Base-by-base conservation (phyloP, 2,113 vertebrate species). In the Cyphomyrus discorhynchus region DNA sequence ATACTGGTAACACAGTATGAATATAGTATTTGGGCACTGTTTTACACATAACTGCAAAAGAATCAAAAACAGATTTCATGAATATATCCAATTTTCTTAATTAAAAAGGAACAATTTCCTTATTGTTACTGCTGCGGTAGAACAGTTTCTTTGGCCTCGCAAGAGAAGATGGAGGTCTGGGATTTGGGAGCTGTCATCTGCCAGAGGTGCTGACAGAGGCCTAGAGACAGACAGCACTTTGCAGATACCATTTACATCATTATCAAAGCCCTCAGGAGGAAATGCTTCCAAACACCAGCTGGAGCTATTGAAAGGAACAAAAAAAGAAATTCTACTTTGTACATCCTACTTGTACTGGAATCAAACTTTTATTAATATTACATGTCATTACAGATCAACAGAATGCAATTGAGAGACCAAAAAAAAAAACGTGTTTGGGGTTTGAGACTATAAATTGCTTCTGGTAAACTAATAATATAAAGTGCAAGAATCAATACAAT, bases 261-360 rank as follows among this genome's bases (percentile, higher is more conserved):
- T 88, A 88, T 88, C 87, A 88, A 42, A 66, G 87, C 56, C 21
- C 56, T 53, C 56, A 88, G 56, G 87, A 58, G 39, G 53, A 62
- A 62, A 46, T 39, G 52, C 86, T 39, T 62, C 53, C 53, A 24
- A 88, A n/a, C 87, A 24, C 53, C 86, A 58, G 35, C 86, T 62
- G 53, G 0, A 39, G 8, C 77, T 27, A n/a, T 27, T 49, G 66
- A 77, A 74, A 46, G 13, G 21, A 50, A 50, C 21, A 88, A n/a
- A 70, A 46, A 46, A 52, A 87, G 86, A 42, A 88, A 53, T 52
- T 10, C 3, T 21, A 39, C 46, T 52, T 27, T 77, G 27, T 45
- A 88, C 15, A 21, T 49, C 31, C 46, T 15, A 39, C 62, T 88
- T 88, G 21, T 42, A 62, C 86, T 39, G 19, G 24, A 53, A 31